Conservation (phyloP, 2,888 invertebrate species). For the Drosophila mayaguana region DNA sequence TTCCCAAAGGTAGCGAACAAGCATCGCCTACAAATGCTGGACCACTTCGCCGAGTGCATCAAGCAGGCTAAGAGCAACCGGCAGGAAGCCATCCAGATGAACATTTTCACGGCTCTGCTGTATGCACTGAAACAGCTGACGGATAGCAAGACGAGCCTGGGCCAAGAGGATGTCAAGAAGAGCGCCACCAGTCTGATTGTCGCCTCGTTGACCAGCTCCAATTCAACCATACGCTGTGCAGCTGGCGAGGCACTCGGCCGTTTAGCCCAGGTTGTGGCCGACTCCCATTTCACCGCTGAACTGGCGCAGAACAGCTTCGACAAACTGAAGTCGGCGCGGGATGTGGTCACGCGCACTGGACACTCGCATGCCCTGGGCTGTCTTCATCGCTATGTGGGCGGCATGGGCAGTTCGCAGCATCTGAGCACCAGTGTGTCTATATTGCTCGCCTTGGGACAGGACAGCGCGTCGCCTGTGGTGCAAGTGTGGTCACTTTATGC, state of each 20-base stretch:
- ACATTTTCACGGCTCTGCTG: conserved; percentile 96
- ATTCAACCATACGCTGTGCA: conserved; percentile 94
- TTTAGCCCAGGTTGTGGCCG: conserved; percentile 95
- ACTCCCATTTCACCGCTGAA: conserved; percentile 94
- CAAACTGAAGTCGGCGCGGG: conserved; percentile 93
- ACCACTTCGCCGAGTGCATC: conserved; percentile 98
- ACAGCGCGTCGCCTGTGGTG: conserved; percentile 96
- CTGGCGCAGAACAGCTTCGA: conserved; percentile 96
- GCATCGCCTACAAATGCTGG: conserved; percentile 98
- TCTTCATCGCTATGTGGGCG: conserved; percentile 97
- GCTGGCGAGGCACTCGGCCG: conserved; percentile 98
- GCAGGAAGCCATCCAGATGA: conserved; percentile 98
- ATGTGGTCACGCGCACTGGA: conserved; percentile 93
- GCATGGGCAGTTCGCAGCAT: conserved; percentile 98
- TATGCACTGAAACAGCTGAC: conserved; percentile 95
- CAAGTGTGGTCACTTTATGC: conserved; percentile 99
- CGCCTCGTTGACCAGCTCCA: conserved; percentile 91
- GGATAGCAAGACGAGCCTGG: conserved; percentile 93
- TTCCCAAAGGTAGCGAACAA: conserved; percentile 98
- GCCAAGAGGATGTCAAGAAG: conserved; percentile 95
- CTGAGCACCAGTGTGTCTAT: conserved; percentile 97
- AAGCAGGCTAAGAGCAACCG: conserved; percentile 96
- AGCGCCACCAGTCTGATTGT: conserved; percentile 93
- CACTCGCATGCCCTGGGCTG: conserved; percentile 98
- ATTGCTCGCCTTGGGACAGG: conserved; percentile 96